These are phyloP conservation scores for Cygnus buccinator DNA, from an alignment of 2,113 vertebrate species.

Conservation along the genomic window DNA sequence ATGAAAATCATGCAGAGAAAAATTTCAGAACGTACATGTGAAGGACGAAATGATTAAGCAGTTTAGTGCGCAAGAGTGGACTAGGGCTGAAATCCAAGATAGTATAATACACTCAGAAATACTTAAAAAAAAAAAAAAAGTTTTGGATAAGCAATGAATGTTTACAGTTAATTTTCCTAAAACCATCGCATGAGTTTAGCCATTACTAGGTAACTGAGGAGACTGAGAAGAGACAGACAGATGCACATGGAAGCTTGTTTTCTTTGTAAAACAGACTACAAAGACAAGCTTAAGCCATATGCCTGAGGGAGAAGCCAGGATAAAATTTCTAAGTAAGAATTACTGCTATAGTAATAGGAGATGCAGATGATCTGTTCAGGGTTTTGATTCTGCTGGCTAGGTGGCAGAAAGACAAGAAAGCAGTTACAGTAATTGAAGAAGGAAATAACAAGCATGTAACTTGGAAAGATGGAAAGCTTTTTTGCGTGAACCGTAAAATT, in stretches of 20 bases:
- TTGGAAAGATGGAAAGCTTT: neutral
- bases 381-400: neutral
- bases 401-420: neutral
- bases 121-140: neutral
- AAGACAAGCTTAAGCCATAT: neutral
- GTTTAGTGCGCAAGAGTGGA: neutral
- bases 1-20: neutral
- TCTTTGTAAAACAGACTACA: neutral
- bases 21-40: neutral
- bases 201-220: neutral
- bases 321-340: neutral
- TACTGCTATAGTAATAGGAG: neutral
- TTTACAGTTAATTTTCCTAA: neutral
- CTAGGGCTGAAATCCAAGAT: neutral
- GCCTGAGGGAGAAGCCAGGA: neutral
- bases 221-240: neutral
- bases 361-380: neutral
- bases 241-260: neutral
- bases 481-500: neutral
- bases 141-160: neutral
- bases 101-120: neutral
- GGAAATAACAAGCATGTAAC: neutral
- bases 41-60: neutral
- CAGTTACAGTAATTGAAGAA: neutral
- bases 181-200: neutral